Conservation (phyloP, 1,140 invertebrate species). For the Drosophila persimilis region DNA sequence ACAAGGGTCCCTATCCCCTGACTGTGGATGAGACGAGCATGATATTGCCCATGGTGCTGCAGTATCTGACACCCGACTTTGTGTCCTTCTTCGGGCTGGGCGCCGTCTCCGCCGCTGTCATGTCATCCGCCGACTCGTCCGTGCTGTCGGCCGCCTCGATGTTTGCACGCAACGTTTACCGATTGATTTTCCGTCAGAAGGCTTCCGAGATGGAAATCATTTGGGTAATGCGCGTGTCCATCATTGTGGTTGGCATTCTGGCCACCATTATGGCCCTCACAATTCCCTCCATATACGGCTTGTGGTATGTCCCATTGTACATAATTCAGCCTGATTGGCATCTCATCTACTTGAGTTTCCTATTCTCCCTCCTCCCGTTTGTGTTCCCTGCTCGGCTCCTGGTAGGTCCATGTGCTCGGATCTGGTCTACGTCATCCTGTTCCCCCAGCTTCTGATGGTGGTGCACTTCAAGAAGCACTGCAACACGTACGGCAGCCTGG, state of each 20-base stretch:
- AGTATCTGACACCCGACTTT: conserved; percentile 96
- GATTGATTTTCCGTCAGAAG: conserved; percentile 96
- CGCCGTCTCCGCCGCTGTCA: conserved; percentile 98
- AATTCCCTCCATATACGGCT: conserved; percentile 97
- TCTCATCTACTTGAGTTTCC: conserved; percentile 44
- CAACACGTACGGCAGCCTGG: conserved; percentile 98
- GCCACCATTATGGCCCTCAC: conserved; percentile 98
- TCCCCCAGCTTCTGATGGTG: conserved; percentile 97
- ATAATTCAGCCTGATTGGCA: conserved; percentile 45
- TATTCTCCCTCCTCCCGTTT: background rate
- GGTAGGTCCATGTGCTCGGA: conserved; percentile 97
- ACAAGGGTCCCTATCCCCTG: conserved; percentile 89
- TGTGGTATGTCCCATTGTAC: conserved; percentile 89
- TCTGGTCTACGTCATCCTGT: conserved; percentile 98
- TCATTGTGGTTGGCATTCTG: conserved; percentile 95
- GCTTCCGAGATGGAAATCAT: conserved; percentile 98
- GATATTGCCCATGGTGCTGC: conserved; percentile 98
- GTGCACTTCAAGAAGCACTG: conserved; percentile 96
- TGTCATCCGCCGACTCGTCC: conserved; percentile 99
- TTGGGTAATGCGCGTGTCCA: conserved; percentile 97
- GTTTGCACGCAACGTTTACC: conserved; percentile 99
- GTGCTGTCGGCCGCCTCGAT: conserved; percentile 98
- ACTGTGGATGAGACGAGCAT: conserved; percentile 92
- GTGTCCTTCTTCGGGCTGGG: conserved; percentile 98
- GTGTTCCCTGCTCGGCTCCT: conserved; percentile 7